Evolutionary conservation across 1,140 invertebrate genomes (phyloP), one percentile per base, ranked within the genome.

Genomic region (Eciton burchellii): DNA sequence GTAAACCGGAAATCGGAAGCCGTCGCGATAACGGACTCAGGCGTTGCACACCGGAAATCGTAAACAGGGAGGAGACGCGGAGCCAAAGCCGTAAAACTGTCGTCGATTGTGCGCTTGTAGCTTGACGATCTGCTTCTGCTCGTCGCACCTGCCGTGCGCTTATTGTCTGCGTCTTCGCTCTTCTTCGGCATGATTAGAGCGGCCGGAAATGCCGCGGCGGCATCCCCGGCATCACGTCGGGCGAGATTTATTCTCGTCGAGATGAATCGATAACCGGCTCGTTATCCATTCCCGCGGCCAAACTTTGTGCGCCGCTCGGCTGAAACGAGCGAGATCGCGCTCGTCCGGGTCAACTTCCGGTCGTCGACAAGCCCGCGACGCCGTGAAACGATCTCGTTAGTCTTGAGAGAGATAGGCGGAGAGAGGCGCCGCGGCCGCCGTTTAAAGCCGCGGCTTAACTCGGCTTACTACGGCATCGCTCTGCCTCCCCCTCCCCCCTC

Each of bases 371-470:
- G 63, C 56, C 68, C 24, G 35, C 49, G 49, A 76, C 29, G 59
- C 65, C 47, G 29, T 54, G 73, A 70, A n/a, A 57, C 63, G 74
- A 79, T 70, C 70, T 70, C 49, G 74, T 79, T 79, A 70, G 63
- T 70, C 62, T 79, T 57, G 24, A 29, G 3, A 6, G 49, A 43
- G 35, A 29, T 68, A 63, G 52, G 56, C 47, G 26, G 41, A 49
- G 24, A 21, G 26, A 26, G 59, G 63, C 73, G 52, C 62, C 60
- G 81, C 81, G 57, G 79, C 70, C 56, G 45, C 43, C 73, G 54
- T 81, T 87, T 87, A 87, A n/a, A 87, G 79, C 82, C 63, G 45
- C 56, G 82, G 82, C 84, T 87, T 87, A 86, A 81, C 63, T 77
- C 49, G 56, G 86, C 85, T 87, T 76, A 87, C 74, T 76, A 87